Evolutionary conservation across 2,113 vertebrate species (phyloP).

Genomic region (Halcyon senegalensis): DNA sequence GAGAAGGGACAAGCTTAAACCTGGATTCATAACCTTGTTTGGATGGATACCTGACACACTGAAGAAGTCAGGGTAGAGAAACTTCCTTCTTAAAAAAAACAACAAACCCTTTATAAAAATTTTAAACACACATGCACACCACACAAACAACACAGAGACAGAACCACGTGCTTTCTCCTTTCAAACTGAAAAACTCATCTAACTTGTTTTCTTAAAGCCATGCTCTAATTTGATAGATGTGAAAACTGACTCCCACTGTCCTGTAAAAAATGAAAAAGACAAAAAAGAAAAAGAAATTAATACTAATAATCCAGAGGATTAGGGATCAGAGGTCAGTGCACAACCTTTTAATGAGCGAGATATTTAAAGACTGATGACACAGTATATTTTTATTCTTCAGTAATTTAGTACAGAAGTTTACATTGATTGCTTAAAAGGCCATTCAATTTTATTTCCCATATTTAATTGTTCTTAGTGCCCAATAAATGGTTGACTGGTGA

Average conservation of each 20-base stretch:
- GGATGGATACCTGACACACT: background rate
- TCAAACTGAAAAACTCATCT: background rate
- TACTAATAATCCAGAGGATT: constrained; percentile 53
- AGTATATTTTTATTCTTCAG: constrained; percentile 74
- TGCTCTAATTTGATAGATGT: constrained; percentile 40
- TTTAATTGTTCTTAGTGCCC: constrained; percentile 80
- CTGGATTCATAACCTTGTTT: background rate
- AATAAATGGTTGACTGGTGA: constrained; percentile 72
- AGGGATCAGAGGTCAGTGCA: constrained; percentile 54
- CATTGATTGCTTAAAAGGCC: constrained; percentile 77
- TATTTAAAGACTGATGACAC: constrained; percentile 79
- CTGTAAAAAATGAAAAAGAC: constrained; percentile 1
- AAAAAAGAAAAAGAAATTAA: constrained; percentile 61
- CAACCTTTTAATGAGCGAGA: constrained; percentile 70
- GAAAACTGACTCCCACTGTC: constrained; percentile 42
- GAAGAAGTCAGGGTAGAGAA: background rate
- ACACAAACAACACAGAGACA: background rate
- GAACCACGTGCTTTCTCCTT: background rate
- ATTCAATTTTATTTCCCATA: constrained; percentile 78
- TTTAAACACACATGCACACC: background rate
- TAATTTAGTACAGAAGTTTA: constrained; percentile 82
- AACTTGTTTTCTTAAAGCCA: constrained; percentile 43
- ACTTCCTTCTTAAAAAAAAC: background rate
- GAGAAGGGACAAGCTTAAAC: background rate
- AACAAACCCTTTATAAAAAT: background rate